Evolutionary conservation across 1,140 invertebrate genomes (phyloP).

Genomic region (Polypedilum vanderplanki): DNA sequence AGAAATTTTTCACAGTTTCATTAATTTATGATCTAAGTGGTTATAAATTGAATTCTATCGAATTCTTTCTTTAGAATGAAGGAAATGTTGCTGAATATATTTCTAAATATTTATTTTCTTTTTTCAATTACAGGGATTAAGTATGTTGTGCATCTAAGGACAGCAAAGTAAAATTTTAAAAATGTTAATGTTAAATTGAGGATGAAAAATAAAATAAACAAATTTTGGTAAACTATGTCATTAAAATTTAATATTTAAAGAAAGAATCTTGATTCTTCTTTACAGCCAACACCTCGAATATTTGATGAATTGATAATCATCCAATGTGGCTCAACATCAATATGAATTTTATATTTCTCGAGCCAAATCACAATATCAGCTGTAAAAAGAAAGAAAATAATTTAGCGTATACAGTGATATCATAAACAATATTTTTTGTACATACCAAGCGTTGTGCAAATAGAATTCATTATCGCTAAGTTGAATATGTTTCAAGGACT

Average conservation of each 20-base stretch:
- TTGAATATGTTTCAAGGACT: constrained; percentile 23
- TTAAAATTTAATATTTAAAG: background rate
- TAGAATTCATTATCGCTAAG: constrained; percentile 20
- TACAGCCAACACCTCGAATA: constrained; percentile 20
- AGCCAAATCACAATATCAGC: background rate
- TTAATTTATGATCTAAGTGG: background rate
- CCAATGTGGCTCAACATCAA: constrained; percentile 23
- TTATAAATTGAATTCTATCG: background rate
- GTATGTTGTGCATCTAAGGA: too few species aligned
- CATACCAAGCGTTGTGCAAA: constrained; percentile 21
- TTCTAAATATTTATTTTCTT: background rate
- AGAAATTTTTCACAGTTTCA: constrained; percentile 4
- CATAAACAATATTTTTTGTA: background rate
- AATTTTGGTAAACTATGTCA: background rate
- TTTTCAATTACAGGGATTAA: too few species aligned
- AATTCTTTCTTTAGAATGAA: background rate
- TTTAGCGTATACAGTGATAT: background rate
- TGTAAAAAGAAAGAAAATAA: background rate
- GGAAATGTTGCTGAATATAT: background rate
- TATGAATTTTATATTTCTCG: constrained; percentile 3
- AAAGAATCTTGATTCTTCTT: background rate
- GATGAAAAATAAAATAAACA: too few species aligned
- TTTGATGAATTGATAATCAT: background rate
- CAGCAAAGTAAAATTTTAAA: too few species aligned
- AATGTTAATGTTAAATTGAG: too few species aligned